Conservation (phyloP, 2,888 invertebrate genomes). For the Linyphia triangularis region DNA sequence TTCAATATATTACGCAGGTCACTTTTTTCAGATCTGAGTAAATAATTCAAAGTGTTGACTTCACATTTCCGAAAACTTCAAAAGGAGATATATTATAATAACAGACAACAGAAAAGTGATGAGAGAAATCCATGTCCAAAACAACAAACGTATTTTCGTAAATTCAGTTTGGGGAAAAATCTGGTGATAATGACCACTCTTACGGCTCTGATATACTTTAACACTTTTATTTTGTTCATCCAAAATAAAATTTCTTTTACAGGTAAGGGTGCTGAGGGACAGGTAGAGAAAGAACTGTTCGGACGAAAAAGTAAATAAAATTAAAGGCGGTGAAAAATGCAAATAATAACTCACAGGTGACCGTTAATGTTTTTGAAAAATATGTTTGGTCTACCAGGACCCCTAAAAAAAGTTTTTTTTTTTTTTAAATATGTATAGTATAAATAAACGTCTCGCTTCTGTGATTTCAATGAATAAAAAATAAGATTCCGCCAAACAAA, state of each 20-base stretch:
- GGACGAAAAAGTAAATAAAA: slow-evolving; percentile 10
- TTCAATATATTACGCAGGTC: neutral
- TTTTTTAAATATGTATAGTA: neutral
- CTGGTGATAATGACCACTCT: slow-evolving; percentile 3
- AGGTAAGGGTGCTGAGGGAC: neutral
- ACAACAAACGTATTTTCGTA: slow-evolving; percentile 1
- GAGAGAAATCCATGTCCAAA: no score
- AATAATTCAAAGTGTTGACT: neutral
- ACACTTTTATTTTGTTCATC: slow-evolving; percentile 16
- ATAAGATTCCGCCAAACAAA: no score
- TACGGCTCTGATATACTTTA: slow-evolving; percentile 2
- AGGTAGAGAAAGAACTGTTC: neutral
- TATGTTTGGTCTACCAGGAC: slow-evolving; percentile 26
- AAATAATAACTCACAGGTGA: slow-evolving; percentile 25
- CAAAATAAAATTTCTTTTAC: neutral
- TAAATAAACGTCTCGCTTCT: slow-evolving; percentile 15
- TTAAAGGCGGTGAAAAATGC: neutral
- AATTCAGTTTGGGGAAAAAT: neutral
- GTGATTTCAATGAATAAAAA: neutral
- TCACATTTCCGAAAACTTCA: neutral
- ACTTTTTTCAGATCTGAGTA: neutral
- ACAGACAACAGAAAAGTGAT: slow-evolving; percentile 6
- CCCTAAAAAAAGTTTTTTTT: neutral
- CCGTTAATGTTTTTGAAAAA: slow-evolving; percentile 19
- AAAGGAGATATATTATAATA: slow-evolving; percentile 35